Evolutionary conservation across 2,797 vertebrate species (phyloP).

Genomic region (Bovichtus diacanthus): DNA sequence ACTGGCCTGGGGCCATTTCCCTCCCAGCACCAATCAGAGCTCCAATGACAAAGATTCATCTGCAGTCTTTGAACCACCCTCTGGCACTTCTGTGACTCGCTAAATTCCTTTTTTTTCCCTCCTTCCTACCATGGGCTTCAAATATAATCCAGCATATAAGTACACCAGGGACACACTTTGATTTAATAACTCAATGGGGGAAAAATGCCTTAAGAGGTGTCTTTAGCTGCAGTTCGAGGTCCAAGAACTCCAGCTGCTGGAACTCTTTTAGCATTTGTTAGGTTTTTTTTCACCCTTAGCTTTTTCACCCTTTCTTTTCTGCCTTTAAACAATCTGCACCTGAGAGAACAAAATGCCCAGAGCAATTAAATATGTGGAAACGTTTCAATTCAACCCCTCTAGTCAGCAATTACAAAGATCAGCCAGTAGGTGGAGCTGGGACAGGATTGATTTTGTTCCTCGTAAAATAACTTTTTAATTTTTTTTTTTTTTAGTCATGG

Average conservation of each 20-base stretch:
- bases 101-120: constrained; percentile 13
- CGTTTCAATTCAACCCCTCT: constrained; percentile 10
- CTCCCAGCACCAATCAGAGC: constrained; percentile 44
- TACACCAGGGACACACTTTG: constrained; percentile 55
- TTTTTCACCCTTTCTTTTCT: constrained; percentile 17
- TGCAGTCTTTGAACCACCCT: constrained; percentile 54
- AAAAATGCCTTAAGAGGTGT: constrained; percentile 38
- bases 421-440: constrained; percentile 6
- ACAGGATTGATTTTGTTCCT: background rate
- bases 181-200: constrained; percentile 60
- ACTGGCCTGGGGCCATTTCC: constrained; percentile 47
- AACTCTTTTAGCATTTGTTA: constrained; percentile 32
- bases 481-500: background rate
- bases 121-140: constrained; percentile 26
- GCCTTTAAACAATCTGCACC: constrained; percentile 40
- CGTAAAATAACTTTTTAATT: too few relatives aligned
- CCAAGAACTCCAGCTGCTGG: constrained; percentile 31
- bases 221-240: constrained; percentile 43
- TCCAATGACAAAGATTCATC: constrained; percentile 62
- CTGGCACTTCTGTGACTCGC: constrained; percentile 42
- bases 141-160: constrained; percentile 53
- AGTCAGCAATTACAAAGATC: constrained; percentile 19
- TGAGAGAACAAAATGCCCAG: constrained; percentile 42
- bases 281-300: constrained; percentile 2
- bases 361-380: constrained; percentile 43